A percentile compares a stretch with the other conserved stretches of the same genome.
Evolutionary conservation across 2,113 vertebrate genomes (phyloP).

Genomic region (Chaetura pelagica): DNA sequence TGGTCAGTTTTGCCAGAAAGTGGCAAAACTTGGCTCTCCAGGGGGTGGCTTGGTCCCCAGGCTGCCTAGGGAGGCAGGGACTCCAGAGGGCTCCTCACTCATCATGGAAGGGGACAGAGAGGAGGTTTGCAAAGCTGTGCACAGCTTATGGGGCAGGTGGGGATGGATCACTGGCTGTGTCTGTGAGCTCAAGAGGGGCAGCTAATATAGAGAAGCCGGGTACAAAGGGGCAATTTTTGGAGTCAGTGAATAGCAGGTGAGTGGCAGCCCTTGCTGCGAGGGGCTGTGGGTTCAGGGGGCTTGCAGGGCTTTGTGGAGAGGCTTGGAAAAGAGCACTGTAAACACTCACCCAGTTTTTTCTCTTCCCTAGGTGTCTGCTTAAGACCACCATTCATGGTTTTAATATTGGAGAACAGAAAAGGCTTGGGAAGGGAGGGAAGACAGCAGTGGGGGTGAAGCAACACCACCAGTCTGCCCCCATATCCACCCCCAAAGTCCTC

Average conservation of each 20-base stretch:
- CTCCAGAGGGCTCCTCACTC: neutral
- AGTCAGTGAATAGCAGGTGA: neutral
- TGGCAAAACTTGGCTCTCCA: neutral
- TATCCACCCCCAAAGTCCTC: neutral
- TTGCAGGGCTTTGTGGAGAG: neutral
- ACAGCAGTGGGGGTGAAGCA: neutral
- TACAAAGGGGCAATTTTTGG: neutral
- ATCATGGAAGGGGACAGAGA: neutral
- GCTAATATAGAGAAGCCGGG: neutral
- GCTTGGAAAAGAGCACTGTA: neutral
- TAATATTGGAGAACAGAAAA: neutral
- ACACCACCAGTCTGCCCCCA: neutral
- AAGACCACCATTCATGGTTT: neutral
- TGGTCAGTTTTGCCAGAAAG: neutral
- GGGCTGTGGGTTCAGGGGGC: neutral
- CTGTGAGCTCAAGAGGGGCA: neutral
- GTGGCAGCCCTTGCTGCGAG: neutral
- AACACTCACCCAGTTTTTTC: neutral
- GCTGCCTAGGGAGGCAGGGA: neutral
- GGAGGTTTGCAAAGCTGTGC: neutral
- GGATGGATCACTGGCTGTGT: rapidly evolving
- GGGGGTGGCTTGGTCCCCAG: rapidly evolving
- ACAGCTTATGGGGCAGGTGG: neutral
- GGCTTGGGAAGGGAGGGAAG: neutral
- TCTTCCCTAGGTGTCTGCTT: neutral